These are phyloP conservation scores for Myotis yumanensis DNA, from an alignment of 2,113 vertebrate species.

Conservation along the genomic window DNA sequence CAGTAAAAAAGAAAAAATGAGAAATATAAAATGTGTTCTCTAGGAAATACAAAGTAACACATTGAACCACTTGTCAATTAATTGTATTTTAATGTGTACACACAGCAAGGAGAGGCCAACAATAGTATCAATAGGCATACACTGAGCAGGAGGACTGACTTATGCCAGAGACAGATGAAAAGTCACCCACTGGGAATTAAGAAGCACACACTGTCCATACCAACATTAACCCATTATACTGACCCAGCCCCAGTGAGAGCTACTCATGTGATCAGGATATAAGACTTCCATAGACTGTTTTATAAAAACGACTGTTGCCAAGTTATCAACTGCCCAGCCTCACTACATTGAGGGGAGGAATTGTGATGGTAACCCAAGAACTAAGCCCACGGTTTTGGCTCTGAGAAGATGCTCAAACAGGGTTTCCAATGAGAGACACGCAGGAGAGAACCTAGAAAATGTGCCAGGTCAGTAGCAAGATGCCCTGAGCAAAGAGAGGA, in stretches of 20 bases:
- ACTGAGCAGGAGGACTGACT: not conserved
- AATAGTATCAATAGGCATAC: not conserved
- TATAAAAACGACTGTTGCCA: not conserved
- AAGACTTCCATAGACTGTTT: not conserved
- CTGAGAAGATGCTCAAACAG: not conserved
- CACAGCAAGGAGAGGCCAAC: not conserved
- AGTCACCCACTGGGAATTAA: not conserved
- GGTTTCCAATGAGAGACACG: not conserved
- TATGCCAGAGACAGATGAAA: not conserved
- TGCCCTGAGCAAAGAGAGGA: not conserved
- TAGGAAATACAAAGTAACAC: not conserved
- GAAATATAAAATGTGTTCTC: not conserved
- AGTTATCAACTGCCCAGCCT: not conserved
- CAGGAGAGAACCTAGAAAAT: not conserved
- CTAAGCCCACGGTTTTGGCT: not conserved
- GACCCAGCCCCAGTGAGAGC: not conserved
- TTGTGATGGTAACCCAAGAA: not conserved
- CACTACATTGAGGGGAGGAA: not conserved
- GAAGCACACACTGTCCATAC: not conserved
- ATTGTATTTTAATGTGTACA: not conserved
- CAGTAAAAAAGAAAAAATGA: not conserved
- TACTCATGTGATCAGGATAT: not conserved
- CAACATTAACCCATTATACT: not conserved
- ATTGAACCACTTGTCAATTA: not conserved
- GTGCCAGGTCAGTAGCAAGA: not conserved